phyloP scores from a whole-genome alignment of 2,888 invertebrate species.

The Polyommatus icarus region DNA sequence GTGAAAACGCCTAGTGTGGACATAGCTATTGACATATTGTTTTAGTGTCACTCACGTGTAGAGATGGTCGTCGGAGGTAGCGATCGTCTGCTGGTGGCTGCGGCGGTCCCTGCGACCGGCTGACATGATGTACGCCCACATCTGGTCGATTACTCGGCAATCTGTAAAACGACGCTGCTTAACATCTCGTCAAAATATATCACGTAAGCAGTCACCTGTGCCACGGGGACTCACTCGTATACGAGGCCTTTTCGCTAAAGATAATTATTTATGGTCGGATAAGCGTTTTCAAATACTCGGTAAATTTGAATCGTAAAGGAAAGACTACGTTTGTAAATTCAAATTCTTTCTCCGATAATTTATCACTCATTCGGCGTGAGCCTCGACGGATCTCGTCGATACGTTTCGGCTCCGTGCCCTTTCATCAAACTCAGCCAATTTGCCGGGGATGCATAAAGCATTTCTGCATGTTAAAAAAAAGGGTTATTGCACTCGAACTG shows the following conservation, averaged over 20 bases:
- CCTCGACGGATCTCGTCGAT: neutral
- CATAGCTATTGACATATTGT: too few relatives aligned
- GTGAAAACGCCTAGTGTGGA: too few relatives aligned
- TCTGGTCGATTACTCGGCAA: conserved; percentile 46
- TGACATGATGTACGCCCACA: conserved; percentile 88
- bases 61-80: conserved; percentile 52
- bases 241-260: neutral
- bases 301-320: neutral
- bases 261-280: neutral
- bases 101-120: conserved; percentile 84
- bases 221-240: neutral
- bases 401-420: neutral
- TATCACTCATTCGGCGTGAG: neutral
- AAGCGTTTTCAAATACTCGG: neutral
- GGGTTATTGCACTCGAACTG: neutral
- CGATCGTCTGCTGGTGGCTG: conserved; percentile 51
- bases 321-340: neutral
- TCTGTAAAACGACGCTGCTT: neutral
- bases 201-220: neutral
- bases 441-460: too few relatives aligned
- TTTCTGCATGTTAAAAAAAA: too few relatives aligned
- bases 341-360: neutral
- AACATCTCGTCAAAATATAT: neutral
- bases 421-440: neutral
- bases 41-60: conserved; percentile 54